Evolutionary conservation across 2,888 invertebrate species (phyloP).

Genomic region (Limnephilus marmoratus): DNA sequence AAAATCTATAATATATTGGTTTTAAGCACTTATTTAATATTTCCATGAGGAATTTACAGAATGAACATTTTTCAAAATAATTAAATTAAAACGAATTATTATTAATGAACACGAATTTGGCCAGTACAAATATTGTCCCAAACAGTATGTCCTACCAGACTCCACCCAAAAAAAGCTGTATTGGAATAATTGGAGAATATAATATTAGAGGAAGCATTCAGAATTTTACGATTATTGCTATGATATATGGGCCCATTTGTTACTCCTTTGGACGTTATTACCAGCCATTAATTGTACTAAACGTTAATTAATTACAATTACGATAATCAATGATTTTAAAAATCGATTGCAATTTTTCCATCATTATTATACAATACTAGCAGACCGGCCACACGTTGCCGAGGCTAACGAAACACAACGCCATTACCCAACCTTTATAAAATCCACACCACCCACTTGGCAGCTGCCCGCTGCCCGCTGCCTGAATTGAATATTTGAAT

Average conservation of each 20-base stretch:
- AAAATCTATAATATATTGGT: no score
- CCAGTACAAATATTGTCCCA: neutral
- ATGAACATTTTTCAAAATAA: neutral
- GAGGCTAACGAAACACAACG: no score
- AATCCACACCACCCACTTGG: no score
- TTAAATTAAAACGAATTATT: neutral
- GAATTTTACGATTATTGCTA: neutral
- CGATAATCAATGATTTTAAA: neutral
- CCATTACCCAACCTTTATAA: no score
- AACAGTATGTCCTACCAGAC: neutral
- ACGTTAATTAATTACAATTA: neutral
- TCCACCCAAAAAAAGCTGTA: neutral
- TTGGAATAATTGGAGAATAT: neutral
- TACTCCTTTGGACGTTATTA: neutral
- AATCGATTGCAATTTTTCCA: neutral
- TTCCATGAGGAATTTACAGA: neutral
- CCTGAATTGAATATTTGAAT: no score
- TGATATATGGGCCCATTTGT: neutral
- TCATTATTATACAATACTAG: neutral
- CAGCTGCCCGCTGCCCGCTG: no score
- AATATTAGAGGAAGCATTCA: neutral
- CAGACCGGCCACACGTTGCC: no score
- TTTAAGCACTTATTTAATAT: neutral
- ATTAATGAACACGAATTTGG: neutral
- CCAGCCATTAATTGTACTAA: neutral